Evolutionary conservation across 2,888 invertebrate genomes (phyloP).

Genomic region (Andrena praecox): DNA sequence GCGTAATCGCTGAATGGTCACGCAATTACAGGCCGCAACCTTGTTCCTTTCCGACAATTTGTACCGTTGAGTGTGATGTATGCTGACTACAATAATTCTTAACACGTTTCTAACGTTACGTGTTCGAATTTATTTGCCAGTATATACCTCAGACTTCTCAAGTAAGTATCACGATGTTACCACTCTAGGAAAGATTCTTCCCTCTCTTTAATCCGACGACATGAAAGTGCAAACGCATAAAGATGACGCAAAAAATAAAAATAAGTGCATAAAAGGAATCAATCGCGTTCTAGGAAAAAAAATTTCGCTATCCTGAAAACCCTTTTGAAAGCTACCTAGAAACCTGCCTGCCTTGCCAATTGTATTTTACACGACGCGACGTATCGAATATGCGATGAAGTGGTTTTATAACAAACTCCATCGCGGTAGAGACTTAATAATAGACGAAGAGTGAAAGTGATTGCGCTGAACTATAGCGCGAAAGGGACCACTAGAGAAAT

Average conservation of each 20-base stretch:
- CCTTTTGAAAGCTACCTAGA: too few relatives aligned
- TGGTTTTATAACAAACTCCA: not conserved
- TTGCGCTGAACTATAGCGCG: not conserved
- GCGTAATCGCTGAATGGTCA: constrained; percentile 29
- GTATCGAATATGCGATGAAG: not conserved
- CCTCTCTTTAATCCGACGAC: too few relatives aligned
- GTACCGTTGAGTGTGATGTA: constrained; percentile 49
- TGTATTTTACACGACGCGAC: not conserved
- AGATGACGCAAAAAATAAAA: too few relatives aligned
- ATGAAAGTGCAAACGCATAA: too few relatives aligned
- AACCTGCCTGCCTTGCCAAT: too few relatives aligned
- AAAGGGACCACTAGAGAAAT: not conserved
- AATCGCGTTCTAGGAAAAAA: too few relatives aligned
- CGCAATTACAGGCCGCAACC: constrained; percentile 42
- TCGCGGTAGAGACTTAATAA: not conserved
- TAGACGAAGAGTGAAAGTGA: not conserved
- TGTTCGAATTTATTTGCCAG: constrained; percentile 1
- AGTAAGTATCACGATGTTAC: not conserved
- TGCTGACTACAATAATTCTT: constrained; percentile 31
- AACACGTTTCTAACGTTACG: not conserved
- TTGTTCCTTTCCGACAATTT: constrained; percentile 57
- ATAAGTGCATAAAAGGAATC: too few relatives aligned
- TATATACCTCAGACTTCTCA: constrained; percentile 3
- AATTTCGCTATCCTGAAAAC: too few relatives aligned
- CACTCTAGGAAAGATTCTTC: too few relatives aligned